phyloP scores from a whole-genome alignment of 2,797 vertebrate species.

The Epinephelus coioides region DNA sequence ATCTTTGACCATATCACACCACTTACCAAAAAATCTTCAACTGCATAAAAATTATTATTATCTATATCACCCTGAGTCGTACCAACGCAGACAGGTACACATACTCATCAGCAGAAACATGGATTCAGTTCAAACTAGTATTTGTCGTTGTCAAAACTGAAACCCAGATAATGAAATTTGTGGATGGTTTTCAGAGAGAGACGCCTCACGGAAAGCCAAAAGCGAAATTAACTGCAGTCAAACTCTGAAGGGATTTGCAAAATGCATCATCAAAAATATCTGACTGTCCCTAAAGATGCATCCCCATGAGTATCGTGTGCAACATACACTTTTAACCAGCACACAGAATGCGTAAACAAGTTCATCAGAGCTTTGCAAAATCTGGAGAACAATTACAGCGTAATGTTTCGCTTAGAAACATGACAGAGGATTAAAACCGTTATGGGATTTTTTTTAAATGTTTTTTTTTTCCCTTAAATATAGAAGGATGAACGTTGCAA shows the following conservation, averaged over 20 bases:
- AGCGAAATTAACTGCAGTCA: constrained; percentile 30
- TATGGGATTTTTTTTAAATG: background rate
- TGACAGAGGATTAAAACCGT: constrained; percentile 2
- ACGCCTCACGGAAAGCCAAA: constrained; percentile 22
- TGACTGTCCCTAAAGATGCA: constrained; percentile 49
- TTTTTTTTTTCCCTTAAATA: background rate
- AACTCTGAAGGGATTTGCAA: constrained; percentile 48
- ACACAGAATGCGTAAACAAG: constrained; percentile 59
- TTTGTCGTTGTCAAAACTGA: constrained; percentile 9
- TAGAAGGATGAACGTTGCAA: background rate
- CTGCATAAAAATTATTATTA: constrained; percentile 16
- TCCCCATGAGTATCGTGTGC: constrained; percentile 35
- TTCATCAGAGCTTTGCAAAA: constrained; percentile 47
- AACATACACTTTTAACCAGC: constrained; percentile 43
- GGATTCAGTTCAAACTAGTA: constrained; percentile 12
- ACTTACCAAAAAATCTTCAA: constrained; percentile 32
- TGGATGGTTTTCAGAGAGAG: constrained; percentile 22
- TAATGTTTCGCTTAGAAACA: constrained; percentile 16
- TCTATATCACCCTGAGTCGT: background rate
- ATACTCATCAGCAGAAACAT: background rate
- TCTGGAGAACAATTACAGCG: constrained; percentile 42
- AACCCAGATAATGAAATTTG: constrained; percentile 27
- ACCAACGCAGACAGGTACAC: background rate
- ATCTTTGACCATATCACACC: constrained; percentile 15
- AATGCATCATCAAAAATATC: constrained; percentile 58